Percentiles rank a stretch among this genome's conserved stretches.
Conservation (phyloP, 2,113 vertebrate genomes). For the Mus spicilegus region DNA sequence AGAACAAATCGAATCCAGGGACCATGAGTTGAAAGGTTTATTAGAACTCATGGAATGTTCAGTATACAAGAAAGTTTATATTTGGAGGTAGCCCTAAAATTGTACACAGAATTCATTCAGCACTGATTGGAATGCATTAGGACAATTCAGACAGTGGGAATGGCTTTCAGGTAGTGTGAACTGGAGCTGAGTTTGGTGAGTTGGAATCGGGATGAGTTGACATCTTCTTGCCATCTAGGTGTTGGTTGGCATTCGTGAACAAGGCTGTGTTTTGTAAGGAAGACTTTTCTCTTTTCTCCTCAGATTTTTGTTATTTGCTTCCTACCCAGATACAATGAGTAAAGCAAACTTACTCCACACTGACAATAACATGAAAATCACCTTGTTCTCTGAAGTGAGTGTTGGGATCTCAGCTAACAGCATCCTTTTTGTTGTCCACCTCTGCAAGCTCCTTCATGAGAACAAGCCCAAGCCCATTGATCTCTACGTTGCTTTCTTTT, state of each 20-base stretch:
- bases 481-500: no score
- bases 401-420: background rate
- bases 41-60: background rate
- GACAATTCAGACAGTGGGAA: background rate
- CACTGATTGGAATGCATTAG: background rate
- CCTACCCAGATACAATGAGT: background rate
- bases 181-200: background rate
- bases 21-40: background rate
- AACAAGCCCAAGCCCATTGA: no score
- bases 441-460: background rate
- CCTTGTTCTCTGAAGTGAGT: background rate
- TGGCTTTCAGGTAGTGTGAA: background rate
- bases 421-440: background rate
- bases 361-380: background rate
- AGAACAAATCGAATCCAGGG: background rate
- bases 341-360: background rate
- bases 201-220: background rate
- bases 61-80: background rate
- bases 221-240: background rate
- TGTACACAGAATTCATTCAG: background rate
- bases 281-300: background rate
- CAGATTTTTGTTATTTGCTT: background rate
- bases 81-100: background rate
- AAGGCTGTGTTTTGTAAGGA: background rate
- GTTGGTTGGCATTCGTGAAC: background rate